Conservation (phyloP, 2,113 vertebrate genomes). For the Brachyhypopomus occidentalis region DNA sequence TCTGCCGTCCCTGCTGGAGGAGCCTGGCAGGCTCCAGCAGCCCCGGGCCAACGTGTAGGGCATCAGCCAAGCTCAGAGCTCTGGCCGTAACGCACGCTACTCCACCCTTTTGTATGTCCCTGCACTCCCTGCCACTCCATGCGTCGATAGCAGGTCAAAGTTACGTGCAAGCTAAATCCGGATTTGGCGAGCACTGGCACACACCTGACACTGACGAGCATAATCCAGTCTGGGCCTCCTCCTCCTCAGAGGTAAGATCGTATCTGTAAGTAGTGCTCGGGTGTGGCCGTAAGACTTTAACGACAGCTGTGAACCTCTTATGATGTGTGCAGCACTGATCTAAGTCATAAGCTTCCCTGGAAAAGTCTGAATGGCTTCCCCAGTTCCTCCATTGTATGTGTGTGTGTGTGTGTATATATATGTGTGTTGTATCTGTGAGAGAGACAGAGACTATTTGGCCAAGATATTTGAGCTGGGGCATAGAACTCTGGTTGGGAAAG, state of each 20-base stretch:
- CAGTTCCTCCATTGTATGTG: background rate
- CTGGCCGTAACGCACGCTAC: too few species aligned
- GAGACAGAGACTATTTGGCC: background rate
- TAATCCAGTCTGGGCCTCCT: slow-evolving; percentile 2
- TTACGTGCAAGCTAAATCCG: background rate
- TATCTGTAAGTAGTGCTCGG: slow-evolving; percentile 5
- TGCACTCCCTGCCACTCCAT: too few species aligned
- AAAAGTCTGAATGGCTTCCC: background rate
- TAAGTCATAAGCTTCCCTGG: background rate
- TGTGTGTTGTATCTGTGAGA: slow-evolving; percentile 5
- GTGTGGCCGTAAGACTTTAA: slow-evolving; percentile 14
- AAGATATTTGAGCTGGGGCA: background rate
- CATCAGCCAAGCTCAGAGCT: too few species aligned
- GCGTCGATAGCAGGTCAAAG: background rate
- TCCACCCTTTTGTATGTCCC: too few species aligned
- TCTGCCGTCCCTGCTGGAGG: too few species aligned
- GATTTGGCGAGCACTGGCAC: background rate
- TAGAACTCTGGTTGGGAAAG: too few species aligned
- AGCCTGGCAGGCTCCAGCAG: too few species aligned
- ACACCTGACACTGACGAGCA: background rate
- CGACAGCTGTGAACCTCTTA: slow-evolving; percentile 23
- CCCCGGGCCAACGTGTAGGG: too few species aligned
- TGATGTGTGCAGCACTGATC: slow-evolving; percentile 23
- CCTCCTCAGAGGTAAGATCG: background rate
- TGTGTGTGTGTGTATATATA: slow-evolving; percentile 37